Percentiles rank a stretch among this genome's conserved stretches.
Evolutionary conservation across 2,113 vertebrate species (phyloP).

Genomic region (Oncorhynchus nerka): DNA sequence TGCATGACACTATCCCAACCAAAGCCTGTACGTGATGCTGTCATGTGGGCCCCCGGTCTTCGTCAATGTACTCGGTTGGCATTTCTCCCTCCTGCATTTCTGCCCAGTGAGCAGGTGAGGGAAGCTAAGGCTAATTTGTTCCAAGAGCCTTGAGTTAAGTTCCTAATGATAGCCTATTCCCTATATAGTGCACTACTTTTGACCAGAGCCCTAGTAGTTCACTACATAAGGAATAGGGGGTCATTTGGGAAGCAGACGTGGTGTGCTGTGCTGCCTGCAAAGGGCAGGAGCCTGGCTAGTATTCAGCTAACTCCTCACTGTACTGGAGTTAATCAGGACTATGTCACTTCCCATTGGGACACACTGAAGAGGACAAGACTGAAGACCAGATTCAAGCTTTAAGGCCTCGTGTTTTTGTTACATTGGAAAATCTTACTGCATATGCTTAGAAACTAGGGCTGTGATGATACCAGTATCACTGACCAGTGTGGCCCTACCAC

Average conservation of each 20-base stretch:
- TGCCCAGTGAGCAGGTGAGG: conserved; percentile 54
- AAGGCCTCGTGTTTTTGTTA: not conserved
- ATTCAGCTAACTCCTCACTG: conserved; percentile 11
- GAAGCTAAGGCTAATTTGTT: conserved; percentile 41
- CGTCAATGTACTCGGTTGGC: not conserved
- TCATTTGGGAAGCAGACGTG: too few species aligned
- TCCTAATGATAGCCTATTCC: too few species aligned
- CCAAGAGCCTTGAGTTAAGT: conserved; percentile 25
- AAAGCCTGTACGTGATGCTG: not conserved
- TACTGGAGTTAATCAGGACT: conserved; percentile 1
- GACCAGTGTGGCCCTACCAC: not conserved
- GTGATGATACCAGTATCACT: too few species aligned
- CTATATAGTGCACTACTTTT: too few species aligned
- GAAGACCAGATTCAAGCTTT: too few species aligned
- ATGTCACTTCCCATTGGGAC: not conserved
- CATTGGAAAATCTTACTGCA: not conserved
- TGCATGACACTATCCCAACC: conserved; percentile 23
- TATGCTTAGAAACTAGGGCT: too few species aligned
- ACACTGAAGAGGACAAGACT: not conserved
- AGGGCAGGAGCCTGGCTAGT: conserved; percentile 33
- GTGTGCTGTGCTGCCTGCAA: conserved; percentile 15
- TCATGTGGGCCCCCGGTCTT: not conserved
- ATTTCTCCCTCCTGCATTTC: conserved; percentile 30
- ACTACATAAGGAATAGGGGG: too few species aligned
- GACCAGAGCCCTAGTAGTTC: too few species aligned